These are phyloP conservation scores for Drosophila simulans DNA, from an alignment of 1,140 invertebrate species.

Conservation along the genomic window DNA sequence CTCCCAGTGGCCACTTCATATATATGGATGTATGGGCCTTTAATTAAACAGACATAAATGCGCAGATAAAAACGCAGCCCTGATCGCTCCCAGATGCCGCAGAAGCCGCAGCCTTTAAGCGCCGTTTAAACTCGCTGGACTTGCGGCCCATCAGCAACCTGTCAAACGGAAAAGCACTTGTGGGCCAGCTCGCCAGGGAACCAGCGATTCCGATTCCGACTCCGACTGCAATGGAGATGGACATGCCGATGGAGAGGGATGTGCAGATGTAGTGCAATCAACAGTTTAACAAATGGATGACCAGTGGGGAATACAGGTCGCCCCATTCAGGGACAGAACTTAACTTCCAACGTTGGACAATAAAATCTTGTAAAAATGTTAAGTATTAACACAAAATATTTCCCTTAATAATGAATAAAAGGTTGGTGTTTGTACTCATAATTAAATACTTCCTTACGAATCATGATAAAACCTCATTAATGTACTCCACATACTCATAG, in stretches of 20 bases:
- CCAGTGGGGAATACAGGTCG: neutral
- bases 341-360: no score
- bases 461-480: no score
- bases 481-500: no score
- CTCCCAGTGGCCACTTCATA: neutral
- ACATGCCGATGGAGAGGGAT: neutral
- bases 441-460: no score
- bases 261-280: slow-evolving; percentile 28
- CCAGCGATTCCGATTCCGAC: neutral
- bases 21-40: slow-evolving; percentile 15
- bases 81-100: slow-evolving; percentile 23
- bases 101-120: slow-evolving; percentile 45
- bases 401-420: no score
- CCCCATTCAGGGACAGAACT: no score
- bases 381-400: no score
- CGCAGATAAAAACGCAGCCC: slow-evolving; percentile 11
- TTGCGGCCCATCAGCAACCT: slow-evolving; percentile 32
- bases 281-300: slow-evolving; percentile 27
- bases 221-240: slow-evolving; percentile 1
- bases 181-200: slow-evolving; percentile 2
- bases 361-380: no score
- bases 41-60: slow-evolving; percentile 64
- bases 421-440: no score
- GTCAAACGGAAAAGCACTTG: slow-evolving; percentile 30
- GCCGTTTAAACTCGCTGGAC: slow-evolving; percentile 31